Evolutionary conservation across 2,888 invertebrate genomes (phyloP), one percentile per base, ranked within the genome.

Genomic region (Masnerella sp.): DNA sequence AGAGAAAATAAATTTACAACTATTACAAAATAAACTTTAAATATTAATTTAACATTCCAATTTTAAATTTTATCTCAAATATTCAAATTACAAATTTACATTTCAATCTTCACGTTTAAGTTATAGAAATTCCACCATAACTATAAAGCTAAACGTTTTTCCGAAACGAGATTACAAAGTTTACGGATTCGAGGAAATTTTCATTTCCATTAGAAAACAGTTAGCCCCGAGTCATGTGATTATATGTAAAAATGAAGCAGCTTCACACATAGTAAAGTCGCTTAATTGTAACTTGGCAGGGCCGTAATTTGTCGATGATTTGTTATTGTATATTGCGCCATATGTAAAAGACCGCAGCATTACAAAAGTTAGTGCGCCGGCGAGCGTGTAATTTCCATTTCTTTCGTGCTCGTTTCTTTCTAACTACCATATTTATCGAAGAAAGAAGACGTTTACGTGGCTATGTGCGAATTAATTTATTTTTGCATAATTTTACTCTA

Each of bases 211-310:
- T 59, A 62, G 42, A 62, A 62, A 62, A 62, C 34, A 20, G 54
- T 54, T 64, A 64, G 20, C 62, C 34, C 5, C 34, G 43, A 12
- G 25, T 52, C 4, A 54, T 36, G n/a, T 54, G 5, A 40, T 49
- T 67, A 67, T 45, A 8, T 28, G 32, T 22, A 22, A 34, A 49
- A 49, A 42, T 43, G 25, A 67, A 34, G 38, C 14, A 49, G 30
- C 40, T 58, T 65, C 65, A 30, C 56, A 65, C 65, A 58, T 67
- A 58, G 56, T 67, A 43, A 59, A 59, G 18, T 51, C 30, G 42
- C 40, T 59, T 68, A 51, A 68, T 67, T 58, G 9, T 40, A 28
- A 22, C 42, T 40, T 49, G 28, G 4, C 3, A 9, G 4, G 9
- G 34, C 51, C 5, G 42, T 30, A 28, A 52, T 40, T 56, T 17